Conservation (phyloP, 2,113 vertebrate species). For the Oryzias javanicus region DNA sequence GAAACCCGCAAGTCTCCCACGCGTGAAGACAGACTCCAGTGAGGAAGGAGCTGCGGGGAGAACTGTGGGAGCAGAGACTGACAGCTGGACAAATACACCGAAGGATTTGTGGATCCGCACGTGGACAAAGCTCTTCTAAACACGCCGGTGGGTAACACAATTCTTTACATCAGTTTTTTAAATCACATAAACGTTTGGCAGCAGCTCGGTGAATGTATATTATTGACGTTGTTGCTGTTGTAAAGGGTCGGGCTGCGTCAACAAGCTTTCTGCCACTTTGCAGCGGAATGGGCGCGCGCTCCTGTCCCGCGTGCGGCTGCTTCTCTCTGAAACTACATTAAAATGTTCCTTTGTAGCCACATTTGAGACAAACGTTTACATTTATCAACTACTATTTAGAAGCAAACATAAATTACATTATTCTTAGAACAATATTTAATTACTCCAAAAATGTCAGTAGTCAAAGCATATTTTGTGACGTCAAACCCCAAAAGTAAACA, state of each 20-base stretch:
- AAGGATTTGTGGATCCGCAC: conserved; percentile 36
- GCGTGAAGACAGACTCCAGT: conserved; percentile 4
- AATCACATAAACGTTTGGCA: neutral
- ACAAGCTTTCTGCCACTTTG: conserved; percentile 4
- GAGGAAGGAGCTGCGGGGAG: conserved; percentile 24
- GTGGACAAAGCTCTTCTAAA: conserved; percentile 38
- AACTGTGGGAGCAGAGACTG: conserved; percentile 38
- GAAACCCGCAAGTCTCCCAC: no score
- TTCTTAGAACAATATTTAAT: no score
- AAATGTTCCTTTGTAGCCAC: no score
- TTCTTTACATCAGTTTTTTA: no score
- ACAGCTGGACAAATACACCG: conserved; percentile 28
- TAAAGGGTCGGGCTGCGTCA: conserved; percentile 14
- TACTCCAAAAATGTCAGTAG: no score
- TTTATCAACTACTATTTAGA: no score
- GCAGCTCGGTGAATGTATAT: neutral
- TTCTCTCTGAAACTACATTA: no score
- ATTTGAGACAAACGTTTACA: no score
- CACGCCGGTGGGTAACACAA: conserved; percentile 41
- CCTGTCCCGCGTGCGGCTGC: no score
- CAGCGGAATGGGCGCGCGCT: neutral
- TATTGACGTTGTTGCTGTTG: neutral
- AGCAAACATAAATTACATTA: no score
- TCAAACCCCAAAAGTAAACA: no score
- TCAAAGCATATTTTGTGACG: no score